Evolutionary conservation across 1,140 invertebrate genomes (phyloP).

Genomic region (Acromyrmex echinatior): DNA sequence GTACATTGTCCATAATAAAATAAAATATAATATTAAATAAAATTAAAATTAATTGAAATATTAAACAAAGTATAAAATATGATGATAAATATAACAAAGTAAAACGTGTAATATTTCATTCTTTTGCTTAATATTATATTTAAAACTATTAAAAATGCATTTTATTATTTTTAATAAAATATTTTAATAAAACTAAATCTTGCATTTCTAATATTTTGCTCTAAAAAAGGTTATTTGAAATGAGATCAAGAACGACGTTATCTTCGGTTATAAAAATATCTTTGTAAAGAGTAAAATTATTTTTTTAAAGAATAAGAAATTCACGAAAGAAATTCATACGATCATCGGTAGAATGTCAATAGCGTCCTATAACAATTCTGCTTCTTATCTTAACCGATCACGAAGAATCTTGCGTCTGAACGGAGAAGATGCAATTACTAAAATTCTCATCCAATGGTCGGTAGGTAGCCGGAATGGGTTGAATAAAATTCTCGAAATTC

Average conservation of each 20-base stretch:
- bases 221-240: not conserved
- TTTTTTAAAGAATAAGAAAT: not conserved
- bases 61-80: too few species aligned
- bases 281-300: not conserved
- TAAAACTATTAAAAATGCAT: not conserved
- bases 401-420: not conserved
- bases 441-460: slow-evolving; percentile 22
- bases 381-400: not conserved
- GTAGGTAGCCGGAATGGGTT: slow-evolving; percentile 29
- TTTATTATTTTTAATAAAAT: slow-evolving; percentile 1
- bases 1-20: not conserved
- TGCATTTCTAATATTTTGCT: not conserved
- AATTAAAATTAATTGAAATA: too few species aligned
- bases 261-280: slow-evolving; percentile 3
- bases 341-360: not conserved
- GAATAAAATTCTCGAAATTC: slow-evolving; percentile 58
- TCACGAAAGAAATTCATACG: not conserved
- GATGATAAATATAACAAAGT: too few species aligned
- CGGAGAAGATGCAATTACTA: slow-evolving; percentile 30
- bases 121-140: too few species aligned
- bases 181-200: not conserved
- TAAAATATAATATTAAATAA: not conserved
- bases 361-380: not conserved
- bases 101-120: too few species aligned
- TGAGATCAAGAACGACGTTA: not conserved